These are phyloP conservation scores for Cepphus grylle DNA, from an alignment of 2,113 vertebrate species.

Conservation along the genomic window DNA sequence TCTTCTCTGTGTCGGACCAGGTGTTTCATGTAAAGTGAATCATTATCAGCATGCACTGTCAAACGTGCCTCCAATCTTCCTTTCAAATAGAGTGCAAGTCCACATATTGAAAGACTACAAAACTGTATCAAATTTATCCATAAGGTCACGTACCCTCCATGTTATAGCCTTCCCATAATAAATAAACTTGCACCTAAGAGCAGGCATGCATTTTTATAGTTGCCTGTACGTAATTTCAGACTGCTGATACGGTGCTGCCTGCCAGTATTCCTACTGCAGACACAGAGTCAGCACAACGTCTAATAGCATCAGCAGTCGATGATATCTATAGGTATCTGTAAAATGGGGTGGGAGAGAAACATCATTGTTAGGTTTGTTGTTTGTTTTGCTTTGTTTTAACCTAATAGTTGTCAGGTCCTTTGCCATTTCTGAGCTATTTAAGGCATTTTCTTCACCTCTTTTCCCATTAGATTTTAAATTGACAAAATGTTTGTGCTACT, in stretches of 20 bases:
- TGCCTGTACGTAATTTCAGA: slow-evolving; percentile 44
- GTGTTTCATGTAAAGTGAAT: neutral
- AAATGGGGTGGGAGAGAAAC: neutral
- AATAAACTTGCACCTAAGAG: neutral
- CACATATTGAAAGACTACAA: neutral
- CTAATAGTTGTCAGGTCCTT: neutral
- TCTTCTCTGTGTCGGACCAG: neutral
- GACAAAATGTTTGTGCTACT: neutral
- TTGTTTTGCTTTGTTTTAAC: neutral
- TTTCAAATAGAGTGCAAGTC: neutral
- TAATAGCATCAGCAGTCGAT: slow-evolving; percentile 13
- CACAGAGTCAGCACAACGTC: slow-evolving; percentile 77
- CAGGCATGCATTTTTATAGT: slow-evolving; percentile 5
- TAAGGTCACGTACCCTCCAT: neutral
- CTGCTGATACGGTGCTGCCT: slow-evolving; percentile 71
- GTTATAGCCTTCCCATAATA: neutral
- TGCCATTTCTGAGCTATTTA: neutral
- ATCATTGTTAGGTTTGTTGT: neutral
- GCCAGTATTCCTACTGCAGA: slow-evolving; percentile 65
- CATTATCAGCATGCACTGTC: neutral
- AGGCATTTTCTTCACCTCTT: neutral
- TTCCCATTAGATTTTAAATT: neutral
- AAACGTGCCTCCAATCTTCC: neutral
- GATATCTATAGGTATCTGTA: neutral
- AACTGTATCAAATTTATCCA: neutral